phyloP scores from a whole-genome alignment of 1,140 invertebrate species.

The Lutraria rhynchaena region DNA sequence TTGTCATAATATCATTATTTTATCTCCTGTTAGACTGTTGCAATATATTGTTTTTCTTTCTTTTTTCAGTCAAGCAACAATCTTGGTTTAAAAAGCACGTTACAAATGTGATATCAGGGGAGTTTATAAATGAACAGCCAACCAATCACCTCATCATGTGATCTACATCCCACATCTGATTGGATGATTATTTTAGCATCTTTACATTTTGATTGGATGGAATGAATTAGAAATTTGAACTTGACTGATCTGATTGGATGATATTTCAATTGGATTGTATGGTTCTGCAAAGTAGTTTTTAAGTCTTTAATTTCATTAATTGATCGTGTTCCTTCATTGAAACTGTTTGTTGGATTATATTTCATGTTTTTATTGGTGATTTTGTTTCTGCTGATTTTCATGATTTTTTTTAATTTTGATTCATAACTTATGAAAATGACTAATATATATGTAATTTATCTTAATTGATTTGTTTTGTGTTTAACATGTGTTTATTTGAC shows the following conservation, averaged over 20 bases:
- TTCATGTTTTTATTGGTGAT: conserved; percentile 1
- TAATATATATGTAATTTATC: conserved; percentile 42
- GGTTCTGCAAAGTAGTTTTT: conserved; percentile 22
- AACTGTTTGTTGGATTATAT: conserved; percentile 30
- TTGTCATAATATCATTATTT: too few relatives aligned
- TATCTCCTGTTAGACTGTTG: not conserved
- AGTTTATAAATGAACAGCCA: conserved; percentile 53
- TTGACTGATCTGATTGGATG: conserved; percentile 55
- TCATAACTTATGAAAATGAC: conserved; percentile 35
- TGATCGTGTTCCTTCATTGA: conserved; percentile 48
- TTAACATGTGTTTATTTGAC: conserved; percentile 18
- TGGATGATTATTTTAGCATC: conserved; percentile 32
- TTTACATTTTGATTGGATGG: conserved; percentile 47
- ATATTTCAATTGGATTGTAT: conserved; percentile 47
- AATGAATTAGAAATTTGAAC: conserved; percentile 16
- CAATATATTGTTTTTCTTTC: conserved; percentile 24
- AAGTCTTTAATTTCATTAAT: conserved; percentile 28
- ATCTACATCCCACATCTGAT: conserved; percentile 58
- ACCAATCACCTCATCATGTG: conserved; percentile 56
- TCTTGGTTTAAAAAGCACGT: conserved; percentile 55
- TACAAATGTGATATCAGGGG: conserved; percentile 56
- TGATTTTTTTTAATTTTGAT: conserved; percentile 43
- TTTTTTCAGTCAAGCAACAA: conserved; percentile 58
- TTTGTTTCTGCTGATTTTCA: conserved; percentile 33
- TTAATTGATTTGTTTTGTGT: conserved; percentile 28